Base-by-base conservation (phyloP, 2,113 vertebrate species). In the Percopsis transmontana region DNA sequence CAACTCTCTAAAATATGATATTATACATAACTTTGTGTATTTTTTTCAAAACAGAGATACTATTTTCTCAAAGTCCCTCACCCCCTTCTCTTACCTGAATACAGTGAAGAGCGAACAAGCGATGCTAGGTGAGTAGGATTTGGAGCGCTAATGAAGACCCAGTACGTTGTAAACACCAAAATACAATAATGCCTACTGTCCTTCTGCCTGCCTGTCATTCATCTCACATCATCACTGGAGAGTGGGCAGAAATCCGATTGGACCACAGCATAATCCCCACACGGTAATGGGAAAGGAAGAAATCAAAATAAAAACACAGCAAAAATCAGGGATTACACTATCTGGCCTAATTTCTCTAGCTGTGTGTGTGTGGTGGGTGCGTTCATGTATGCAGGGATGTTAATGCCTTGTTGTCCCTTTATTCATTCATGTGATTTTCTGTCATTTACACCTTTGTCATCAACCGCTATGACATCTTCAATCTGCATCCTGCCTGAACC, bases 321-420 rank as follows among this genome's bases (percentile, higher is more conserved):
- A 61, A 77, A 87, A 86, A 84, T 41, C 66, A 76, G 74, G 84
- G 87, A 89, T 89, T 89, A 89, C 77, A 84, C 84, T 85, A 90
- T 90, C 88, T 90, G 88, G 68, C 66, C 73, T 68, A 33, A 57
- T 79, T 67, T 6, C 5, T 44, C 14, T 15, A 15, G 3, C 11
- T 56, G 33, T 71, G 18, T 56, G 68, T 54, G 60, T 33, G 55
- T 20, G 13, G 10, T 24, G 52, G n/a, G 7, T 57, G 47, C 44
- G 19, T 8, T 42, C 7, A 11, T 62, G 57, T 16, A 8, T 7
- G n/a, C 45, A 9, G 2, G 9, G 3, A 39, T 47, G 59, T 65
- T 48, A 56, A 63, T 14, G 48, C 47, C 2, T 23, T 1, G 55
- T 6, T 44, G 42, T 44, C 11, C 21, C 66, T 45, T 21, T 59